Conservation (phyloP, 1,140 invertebrate species). For the Listronotus bonariensis region DNA sequence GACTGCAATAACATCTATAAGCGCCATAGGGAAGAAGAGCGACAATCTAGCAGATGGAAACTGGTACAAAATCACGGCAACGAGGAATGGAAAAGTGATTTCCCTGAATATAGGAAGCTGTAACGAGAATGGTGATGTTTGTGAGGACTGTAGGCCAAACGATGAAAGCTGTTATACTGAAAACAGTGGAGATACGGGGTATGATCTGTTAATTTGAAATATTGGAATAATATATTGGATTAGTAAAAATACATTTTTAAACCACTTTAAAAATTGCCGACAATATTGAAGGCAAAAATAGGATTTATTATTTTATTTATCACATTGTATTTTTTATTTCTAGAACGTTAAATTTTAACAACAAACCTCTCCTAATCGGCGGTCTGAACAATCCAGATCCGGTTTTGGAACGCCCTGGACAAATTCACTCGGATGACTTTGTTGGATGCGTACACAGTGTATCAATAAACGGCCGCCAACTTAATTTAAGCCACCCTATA, state of each 20-base stretch:
- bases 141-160: conserved; percentile 81
- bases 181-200: conserved; percentile 84
- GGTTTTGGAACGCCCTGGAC: conserved; percentile 82
- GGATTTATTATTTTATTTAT: no score
- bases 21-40: conserved; percentile 63
- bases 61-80: conserved; percentile 91
- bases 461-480: conserved; percentile 77
- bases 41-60: conserved; percentile 78
- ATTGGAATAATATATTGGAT: not conserved
- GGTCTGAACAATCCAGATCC: conserved; percentile 83
- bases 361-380: conserved; percentile 82
- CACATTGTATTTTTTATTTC: conserved; percentile 26
- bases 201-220: conserved; percentile 50
- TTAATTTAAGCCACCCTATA: conserved; percentile 80
- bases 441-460: conserved; percentile 92
- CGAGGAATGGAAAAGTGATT: conserved; percentile 82
- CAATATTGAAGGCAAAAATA: no score
- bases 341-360: conserved; percentile 91
- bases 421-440: conserved; percentile 89
- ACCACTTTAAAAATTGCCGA: no score
- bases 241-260: conserved; percentile 12
- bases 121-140: conserved; percentile 81
- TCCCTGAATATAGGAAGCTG: conserved; percentile 82
- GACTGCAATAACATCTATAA: conserved; percentile 80
- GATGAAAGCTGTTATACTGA: conserved; percentile 81